A percentile compares a stretch with the other conserved stretches of the same genome.
Conservation (phyloP, 2,888 invertebrate genomes). For the Melanostoma mellinum region DNA sequence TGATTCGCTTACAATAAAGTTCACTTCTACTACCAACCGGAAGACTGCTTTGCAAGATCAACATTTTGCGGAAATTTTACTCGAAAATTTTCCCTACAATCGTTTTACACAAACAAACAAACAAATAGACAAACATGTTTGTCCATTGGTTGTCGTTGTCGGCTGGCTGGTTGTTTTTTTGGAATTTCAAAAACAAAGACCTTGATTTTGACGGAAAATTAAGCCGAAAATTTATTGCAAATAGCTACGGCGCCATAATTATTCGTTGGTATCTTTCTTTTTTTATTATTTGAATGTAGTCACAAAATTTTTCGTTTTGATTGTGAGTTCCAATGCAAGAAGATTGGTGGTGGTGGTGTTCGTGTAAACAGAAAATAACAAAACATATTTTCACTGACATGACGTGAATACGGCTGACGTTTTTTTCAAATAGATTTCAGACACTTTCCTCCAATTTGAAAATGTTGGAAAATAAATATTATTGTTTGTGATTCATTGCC, state of each 20-base stretch:
- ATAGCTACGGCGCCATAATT: conserved; percentile 49
- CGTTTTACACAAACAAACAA: neutral
- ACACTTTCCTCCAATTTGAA: too few relatives aligned
- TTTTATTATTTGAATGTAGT: neutral
- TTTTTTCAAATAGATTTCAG: conserved; percentile 39
- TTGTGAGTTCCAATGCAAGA: conserved; percentile 21
- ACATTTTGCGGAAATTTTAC: conserved; percentile 34
- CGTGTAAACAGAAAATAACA: conserved; percentile 27
- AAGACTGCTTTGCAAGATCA: conserved; percentile 25
- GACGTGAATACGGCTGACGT: conserved; percentile 13
- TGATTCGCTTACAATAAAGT: conserved; percentile 37
- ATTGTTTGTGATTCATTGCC: neutral
- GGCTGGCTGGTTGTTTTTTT: conserved; percentile 15
- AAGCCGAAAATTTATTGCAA: conserved; percentile 31
- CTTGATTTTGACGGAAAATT: conserved; percentile 50
- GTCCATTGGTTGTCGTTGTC: conserved; percentile 15
- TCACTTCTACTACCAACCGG: conserved; percentile 3
- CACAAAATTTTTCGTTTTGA: conserved; percentile 5
- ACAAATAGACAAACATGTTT: conserved; percentile 34
- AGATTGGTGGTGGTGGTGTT: conserved; percentile 8
- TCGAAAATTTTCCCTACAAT: conserved; percentile 27
- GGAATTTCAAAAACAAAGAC: conserved; percentile 37
- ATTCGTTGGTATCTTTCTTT: conserved; percentile 36
- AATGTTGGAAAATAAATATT: too few relatives aligned
- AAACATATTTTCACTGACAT: conserved; percentile 40